Conservation (phyloP, 2,113 vertebrate species). For the Gallinago undulata region DNA sequence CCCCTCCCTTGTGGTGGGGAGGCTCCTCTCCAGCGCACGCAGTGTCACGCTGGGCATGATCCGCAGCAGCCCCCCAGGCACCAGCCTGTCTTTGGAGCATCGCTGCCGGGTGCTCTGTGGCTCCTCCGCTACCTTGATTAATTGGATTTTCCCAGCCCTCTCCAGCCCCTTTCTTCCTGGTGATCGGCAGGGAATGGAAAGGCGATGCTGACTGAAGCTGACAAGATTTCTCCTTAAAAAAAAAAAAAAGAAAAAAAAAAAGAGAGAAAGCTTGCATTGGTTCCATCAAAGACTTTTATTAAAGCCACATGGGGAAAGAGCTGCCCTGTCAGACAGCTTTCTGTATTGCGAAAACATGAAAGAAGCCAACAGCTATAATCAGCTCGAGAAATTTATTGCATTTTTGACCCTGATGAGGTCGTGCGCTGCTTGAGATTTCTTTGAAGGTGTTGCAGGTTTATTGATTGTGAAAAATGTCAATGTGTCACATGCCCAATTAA, state of each 20-base stretch:
- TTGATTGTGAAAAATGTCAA: conserved; percentile 67
- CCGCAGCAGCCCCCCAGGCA: neutral
- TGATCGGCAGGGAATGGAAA: neutral
- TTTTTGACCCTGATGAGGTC: conserved; percentile 49
- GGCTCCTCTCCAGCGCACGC: neutral
- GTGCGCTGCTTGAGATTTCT: neutral
- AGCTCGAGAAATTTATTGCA: conserved; percentile 50
- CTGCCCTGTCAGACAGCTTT: conserved; percentile 55
- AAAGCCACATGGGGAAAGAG: conserved; percentile 45
- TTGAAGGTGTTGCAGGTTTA: conserved; percentile 64
- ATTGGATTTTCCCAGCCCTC: conserved; percentile 31
- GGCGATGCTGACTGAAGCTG: conserved; percentile 12
- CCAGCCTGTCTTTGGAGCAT: neutral
- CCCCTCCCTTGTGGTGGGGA: fast-evolving
- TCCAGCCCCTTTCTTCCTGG: neutral
- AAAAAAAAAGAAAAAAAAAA: neutral
- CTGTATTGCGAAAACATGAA: conserved; percentile 59
- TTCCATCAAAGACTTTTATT: conserved; percentile 66
- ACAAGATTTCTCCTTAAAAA: conserved; percentile 29
- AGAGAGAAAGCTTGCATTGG: neutral
- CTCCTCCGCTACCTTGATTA: neutral
- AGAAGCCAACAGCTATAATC: conserved; percentile 63
- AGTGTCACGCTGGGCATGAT: fast-evolving
- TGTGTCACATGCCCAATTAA: conserved; percentile 70
- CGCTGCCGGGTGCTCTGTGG: fast-evolving